Evolutionary conservation across 2,888 invertebrate genomes (phyloP).

Genomic region (Cheilosia impressa): DNA sequence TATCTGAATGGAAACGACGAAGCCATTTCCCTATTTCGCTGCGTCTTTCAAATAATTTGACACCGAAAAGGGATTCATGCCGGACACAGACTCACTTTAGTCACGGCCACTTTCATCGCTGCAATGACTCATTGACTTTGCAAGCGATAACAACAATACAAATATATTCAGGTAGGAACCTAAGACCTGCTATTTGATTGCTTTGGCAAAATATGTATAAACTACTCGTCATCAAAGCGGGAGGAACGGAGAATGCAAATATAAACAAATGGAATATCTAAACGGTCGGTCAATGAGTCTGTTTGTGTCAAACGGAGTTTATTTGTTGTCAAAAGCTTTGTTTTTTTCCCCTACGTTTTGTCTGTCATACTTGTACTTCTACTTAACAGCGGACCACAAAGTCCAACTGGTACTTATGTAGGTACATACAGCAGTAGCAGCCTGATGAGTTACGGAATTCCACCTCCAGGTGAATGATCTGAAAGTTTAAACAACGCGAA

Average conservation of each 20-base stretch:
- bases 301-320: conserved; percentile 38
- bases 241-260: no score
- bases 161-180: not conserved
- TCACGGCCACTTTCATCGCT: not conserved
- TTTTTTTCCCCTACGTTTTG: conserved; percentile 5
- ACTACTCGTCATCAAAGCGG: not conserved
- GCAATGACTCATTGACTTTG: conserved; percentile 15
- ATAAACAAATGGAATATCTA: conserved; percentile 42
- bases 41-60: conserved; percentile 16
- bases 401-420: not conserved
- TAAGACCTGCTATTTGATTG: conserved; percentile 7
- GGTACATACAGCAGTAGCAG: no score
- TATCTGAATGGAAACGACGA: not conserved
- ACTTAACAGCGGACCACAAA: not conserved
- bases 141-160: conserved; percentile 8
- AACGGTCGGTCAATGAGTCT: conserved; percentile 45
- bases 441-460: no score
- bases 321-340: conserved; percentile 41
- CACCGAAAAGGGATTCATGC: conserved; percentile 2
- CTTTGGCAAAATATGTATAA: not conserved
- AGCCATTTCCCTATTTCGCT: conserved; percentile 31
- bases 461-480: no score
- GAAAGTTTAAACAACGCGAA: no score
- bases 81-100: not conserved
- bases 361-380: not conserved